Percentiles rank a stretch among this genome's conserved stretches.
These are phyloP conservation scores for Daphoenositta chrysoptera DNA, from an alignment of 2,113 vertebrate species.

Conservation along the genomic window DNA sequence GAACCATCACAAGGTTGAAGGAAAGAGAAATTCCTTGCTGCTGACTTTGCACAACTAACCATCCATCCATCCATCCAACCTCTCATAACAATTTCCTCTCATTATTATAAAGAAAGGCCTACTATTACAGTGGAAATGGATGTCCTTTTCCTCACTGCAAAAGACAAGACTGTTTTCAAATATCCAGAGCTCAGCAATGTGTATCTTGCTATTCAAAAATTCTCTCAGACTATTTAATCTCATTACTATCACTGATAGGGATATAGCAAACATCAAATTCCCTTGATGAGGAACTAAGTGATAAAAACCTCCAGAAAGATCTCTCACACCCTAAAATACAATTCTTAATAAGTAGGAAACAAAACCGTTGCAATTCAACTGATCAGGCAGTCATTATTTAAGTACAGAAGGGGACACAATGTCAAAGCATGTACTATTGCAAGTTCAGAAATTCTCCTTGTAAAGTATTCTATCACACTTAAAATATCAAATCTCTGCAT, in stretches of 20 bases:
- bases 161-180: slow-evolving; percentile 9
- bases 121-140: neutral
- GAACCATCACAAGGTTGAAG: neutral
- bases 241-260: slow-evolving; percentile 13
- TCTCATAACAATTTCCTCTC: neutral
- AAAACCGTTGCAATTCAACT: neutral
- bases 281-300: neutral
- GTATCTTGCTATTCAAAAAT: slow-evolving; percentile 14
- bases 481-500: neutral
- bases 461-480: neutral
- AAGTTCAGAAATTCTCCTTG: neutral
- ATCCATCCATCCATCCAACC: neutral
- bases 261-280: slow-evolving; percentile 10
- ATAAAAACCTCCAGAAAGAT: neutral
- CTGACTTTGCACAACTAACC: neutral
- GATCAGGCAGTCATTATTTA: neutral
- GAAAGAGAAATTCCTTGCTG: neutral
- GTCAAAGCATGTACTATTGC: neutral
- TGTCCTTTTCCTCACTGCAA: neutral
- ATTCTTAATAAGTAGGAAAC: neutral
- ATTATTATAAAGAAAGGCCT: neutral
- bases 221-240: slow-evolving; percentile 17
- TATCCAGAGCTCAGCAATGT: neutral
- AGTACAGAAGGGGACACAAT: neutral
- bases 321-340: neutral